These are phyloP conservation scores for Epistrophella euchroma DNA, from an alignment of 2,888 invertebrate species.

Conservation along the genomic window DNA sequence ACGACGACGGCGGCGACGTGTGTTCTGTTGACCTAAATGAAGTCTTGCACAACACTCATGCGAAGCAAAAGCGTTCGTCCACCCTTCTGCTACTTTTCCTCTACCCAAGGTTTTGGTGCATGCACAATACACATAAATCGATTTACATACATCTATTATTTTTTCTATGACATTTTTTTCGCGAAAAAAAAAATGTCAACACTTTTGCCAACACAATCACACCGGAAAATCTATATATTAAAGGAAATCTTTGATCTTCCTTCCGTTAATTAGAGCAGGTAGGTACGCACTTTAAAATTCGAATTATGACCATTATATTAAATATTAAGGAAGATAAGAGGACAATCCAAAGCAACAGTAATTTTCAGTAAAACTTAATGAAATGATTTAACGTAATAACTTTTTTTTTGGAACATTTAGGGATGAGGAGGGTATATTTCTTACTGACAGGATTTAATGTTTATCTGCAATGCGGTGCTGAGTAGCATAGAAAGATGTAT, in stretches of 20 bases:
- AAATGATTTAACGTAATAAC: conserved; percentile 42
- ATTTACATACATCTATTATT: conserved; percentile 54
- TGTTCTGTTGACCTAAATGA: conserved; percentile 69
- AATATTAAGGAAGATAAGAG: conserved; percentile 3
- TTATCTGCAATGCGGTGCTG: conserved; percentile 74
- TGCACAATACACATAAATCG: conserved; percentile 57
- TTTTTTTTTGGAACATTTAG: conserved; percentile 45
- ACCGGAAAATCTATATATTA: conserved; percentile 25
- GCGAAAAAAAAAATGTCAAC: conserved; percentile 33
- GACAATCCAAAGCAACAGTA: conserved; percentile 52
- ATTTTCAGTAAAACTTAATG: conserved; percentile 36
- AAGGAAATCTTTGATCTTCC: not conserved
- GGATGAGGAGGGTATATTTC: conserved; percentile 30
- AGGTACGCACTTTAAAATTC: conserved; percentile 17
- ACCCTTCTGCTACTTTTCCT: conserved; percentile 18
- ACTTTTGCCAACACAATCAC: conserved; percentile 30
- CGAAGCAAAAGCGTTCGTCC: conserved; percentile 46
- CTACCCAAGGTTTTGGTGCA: conserved; percentile 12
- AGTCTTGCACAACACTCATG: conserved; percentile 64
- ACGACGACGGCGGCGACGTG: conserved; percentile 24
- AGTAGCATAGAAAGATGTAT: conserved; percentile 24
- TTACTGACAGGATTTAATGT: conserved; percentile 44
- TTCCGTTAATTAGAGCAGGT: conserved; percentile 29
- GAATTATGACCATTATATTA: conserved; percentile 33
- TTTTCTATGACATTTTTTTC: conserved; percentile 29